Percentiles rank a stretch among this genome's conserved stretches.
These are phyloP conservation scores for Mongoloraphidia duomilia DNA, from an alignment of 2,888 invertebrate genomes.

Conservation along the genomic window DNA sequence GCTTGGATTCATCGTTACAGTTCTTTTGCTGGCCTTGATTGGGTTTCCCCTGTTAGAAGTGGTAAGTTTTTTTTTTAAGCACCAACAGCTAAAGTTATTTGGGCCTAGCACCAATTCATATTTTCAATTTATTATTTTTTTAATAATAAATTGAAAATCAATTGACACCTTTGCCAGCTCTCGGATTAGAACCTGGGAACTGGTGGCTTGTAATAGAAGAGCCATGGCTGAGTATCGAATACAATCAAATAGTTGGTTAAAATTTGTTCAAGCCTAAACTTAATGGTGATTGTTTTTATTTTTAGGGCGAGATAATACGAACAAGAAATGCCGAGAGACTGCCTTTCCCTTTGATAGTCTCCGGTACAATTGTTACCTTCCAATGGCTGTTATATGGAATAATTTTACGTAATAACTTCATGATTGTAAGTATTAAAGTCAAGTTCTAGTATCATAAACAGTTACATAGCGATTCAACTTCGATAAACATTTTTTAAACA, in stretches of 20 bases:
- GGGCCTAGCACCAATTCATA: too few relatives aligned
- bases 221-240: too few relatives aligned
- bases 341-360: conserved; percentile 77
- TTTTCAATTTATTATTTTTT: too few relatives aligned
- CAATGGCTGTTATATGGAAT: conserved; percentile 73
- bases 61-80: conserved; percentile 39
- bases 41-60: conserved; percentile 56
- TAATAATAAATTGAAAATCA: too few relatives aligned
- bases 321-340: conserved; percentile 73
- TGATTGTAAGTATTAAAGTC: conserved; percentile 45
- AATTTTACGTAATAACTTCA: conserved; percentile 57
- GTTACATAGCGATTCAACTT: too few relatives aligned
- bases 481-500: too few relatives aligned
- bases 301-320: conserved; percentile 59
- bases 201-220: too few relatives aligned
- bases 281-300: conserved; percentile 14
- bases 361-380: conserved; percentile 62
- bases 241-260: neutral
- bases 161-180: too few relatives aligned
- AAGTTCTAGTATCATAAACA: neutral
- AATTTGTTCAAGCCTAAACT: neutral
- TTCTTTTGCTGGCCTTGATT: conserved; percentile 48
- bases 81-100: too few relatives aligned
- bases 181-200: too few relatives aligned
- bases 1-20: conserved; percentile 56